phyloP scores from a whole-genome alignment of 2,113 vertebrate species.

The Chaetops frenatus region DNA sequence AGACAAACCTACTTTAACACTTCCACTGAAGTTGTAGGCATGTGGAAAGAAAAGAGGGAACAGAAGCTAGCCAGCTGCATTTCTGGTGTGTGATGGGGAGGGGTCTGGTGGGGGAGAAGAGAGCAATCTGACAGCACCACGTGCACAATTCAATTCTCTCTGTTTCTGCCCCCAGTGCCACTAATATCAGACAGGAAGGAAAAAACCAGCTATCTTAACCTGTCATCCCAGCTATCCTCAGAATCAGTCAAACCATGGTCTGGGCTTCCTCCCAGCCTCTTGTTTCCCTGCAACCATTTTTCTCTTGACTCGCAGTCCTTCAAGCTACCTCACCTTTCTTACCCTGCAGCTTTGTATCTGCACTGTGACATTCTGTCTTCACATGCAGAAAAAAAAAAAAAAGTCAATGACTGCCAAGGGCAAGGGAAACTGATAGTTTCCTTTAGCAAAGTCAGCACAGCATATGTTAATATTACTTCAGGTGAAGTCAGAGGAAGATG shows the following conservation, averaged over 20 bases:
- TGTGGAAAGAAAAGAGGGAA: background rate
- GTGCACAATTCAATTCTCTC: background rate
- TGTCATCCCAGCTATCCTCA: background rate
- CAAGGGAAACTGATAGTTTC: background rate
- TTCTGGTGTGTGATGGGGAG: background rate
- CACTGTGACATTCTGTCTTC: background rate
- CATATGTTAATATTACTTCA: background rate
- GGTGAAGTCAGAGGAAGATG: background rate
- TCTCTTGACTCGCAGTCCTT: fast-evolving
- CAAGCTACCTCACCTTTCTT: background rate
- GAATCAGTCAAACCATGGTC: background rate
- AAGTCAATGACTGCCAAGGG: background rate
- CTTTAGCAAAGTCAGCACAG: background rate
- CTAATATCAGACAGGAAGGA: background rate
- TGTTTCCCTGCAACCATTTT: background rate
- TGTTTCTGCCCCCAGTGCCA: background rate
- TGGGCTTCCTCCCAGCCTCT: background rate
- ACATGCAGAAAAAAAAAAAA: background rate
- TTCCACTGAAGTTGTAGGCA: background rate
- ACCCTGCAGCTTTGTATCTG: background rate
- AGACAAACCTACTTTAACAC: background rate
- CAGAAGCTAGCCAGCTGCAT: background rate
- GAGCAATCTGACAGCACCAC: background rate
- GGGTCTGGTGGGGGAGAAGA: background rate
- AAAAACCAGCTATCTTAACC: background rate